Evolutionary conservation across 2,113 vertebrate genomes (phyloP), one percentile per base, ranked within the genome.

Genomic region (Pluvianellus socialis): DNA sequence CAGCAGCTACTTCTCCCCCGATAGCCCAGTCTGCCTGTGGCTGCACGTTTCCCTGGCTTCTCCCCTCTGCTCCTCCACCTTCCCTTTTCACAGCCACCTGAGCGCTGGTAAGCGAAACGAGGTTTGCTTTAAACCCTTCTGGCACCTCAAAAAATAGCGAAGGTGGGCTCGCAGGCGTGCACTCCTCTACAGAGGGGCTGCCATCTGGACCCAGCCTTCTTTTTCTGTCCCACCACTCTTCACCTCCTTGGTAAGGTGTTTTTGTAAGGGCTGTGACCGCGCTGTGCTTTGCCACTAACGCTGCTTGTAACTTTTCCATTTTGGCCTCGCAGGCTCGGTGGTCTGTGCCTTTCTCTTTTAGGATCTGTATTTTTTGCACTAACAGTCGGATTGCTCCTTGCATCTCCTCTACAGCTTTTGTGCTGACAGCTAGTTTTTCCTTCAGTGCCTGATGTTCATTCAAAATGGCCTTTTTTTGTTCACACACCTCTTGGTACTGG

Each of bases 401-500:
- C 35, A 85, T 47, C n/a, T 96, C 91, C 72, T 92, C 83, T 12
- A 94, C 10, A 30, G 89, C 65, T 84, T 92, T 96, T 5, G 28
- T 75, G 44, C 83, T 91, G 55, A 47, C 30, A 58, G 89, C 76
- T 14, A 96, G 38, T 14, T 91, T 96, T 76, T 92, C 94, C 52
- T 84, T 96, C 86, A 97, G 2, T 3, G 40, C 72, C 72, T 84
- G 89, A 13, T 96, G 94, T 83, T 97, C 94, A 44, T 27, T 86
- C 76, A 89, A 76, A 90, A 96, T 59, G 5, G 61, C 93, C 42
- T 92, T 91, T 84, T 94, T 95, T 42, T 97, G 89, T 27, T 96
- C 73, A 50, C 94, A 97, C 56, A 52, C 68, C 56, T 96, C 86
- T 62, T 95, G 86, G 42, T 94, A 96, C 47, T 79, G 89, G 15